A percentile compares a stretch with the other conserved stretches of the same genome.
Evolutionary conservation across 1,140 invertebrate genomes (phyloP).

Genomic region (Apis dorsata): DNA sequence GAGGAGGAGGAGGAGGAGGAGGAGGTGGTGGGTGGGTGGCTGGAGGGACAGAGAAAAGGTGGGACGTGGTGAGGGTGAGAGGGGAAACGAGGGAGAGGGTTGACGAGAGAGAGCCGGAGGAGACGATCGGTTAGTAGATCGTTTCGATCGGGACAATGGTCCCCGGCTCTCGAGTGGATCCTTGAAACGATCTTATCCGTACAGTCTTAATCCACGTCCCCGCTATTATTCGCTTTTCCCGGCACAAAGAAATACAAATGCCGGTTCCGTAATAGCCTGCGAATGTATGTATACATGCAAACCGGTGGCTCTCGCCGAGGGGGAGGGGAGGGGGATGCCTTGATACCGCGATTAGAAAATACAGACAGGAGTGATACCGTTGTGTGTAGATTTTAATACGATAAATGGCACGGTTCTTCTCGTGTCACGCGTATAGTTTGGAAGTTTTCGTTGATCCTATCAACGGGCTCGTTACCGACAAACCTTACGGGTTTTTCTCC

Average conservation of each 20-base stretch:
- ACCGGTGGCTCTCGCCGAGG: not conserved
- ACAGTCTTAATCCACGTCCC: conserved; percentile 65
- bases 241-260: conserved; percentile 62
- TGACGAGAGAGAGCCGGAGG: conserved; percentile 57
- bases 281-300: conserved; percentile 40
- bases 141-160: conserved; percentile 61
- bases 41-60: not conserved
- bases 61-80: conserved; percentile 46
- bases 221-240: conserved; percentile 64
- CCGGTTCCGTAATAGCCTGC: conserved; percentile 52
- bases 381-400: conserved; percentile 36
- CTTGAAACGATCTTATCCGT: conserved; percentile 56
- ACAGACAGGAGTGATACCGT: not conserved
- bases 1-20: conserved; percentile 13
- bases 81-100: conserved; percentile 50
- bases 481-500: not conserved
- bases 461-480: not conserved
- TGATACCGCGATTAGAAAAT: conserved; percentile 24
- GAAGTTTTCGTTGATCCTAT: not conserved
- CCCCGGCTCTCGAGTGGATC: conserved; percentile 50
- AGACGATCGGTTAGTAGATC: conserved; percentile 68
- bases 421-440: no score
- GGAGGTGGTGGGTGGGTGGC: no score
- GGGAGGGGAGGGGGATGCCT: not conserved
- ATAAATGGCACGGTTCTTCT: conserved; percentile 14